Base-by-base conservation (phyloP, 37 sponge, comb jelly and placozoan genomes). In the Agelas oroides region DNA sequence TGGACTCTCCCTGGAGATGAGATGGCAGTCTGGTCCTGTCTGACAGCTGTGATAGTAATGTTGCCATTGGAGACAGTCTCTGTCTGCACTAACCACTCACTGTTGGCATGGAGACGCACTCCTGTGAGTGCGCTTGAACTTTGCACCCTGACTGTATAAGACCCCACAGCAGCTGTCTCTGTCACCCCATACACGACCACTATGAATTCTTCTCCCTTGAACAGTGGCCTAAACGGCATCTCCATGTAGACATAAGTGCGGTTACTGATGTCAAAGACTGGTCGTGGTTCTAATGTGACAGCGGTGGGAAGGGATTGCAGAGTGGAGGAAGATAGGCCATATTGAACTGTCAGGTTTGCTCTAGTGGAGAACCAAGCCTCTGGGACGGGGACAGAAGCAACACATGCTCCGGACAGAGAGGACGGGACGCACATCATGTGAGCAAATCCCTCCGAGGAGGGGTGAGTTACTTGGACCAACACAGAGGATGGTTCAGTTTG, bases 371-470 rank as follows among this genome's bases (percentile, higher is more conserved):
- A 93, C 90, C 90, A 86, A 0, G 40, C 36, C 17, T 16, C 31
- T n/a, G 90, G 94, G 35, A 93, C 35, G 33, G 67, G 2, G 11
- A 86, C 41, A 53, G 84, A 23, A 0, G 68, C 75, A 1, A 82
- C 59, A 68, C 90, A 89, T 1, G 82, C 74, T 0, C 94, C 90
- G 81, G 53, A 65, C 5, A 34, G 21, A 2, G 69, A 5, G 14
- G 27, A 27, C 0, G 82, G 40, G 28, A 58, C 20, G 46, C 87
- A 85, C 33, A 52, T 35, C 13, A 14, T 24, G 2, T 73, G n/a
- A 12, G 14, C 20, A 8, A 32, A 15, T 16, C 27, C 59, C 35
- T 56, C 68, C 6, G 34, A 17, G 15, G 67, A 59, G 15, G 79
- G 63, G 39, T 77, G 81, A 33, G 68, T 68, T 23, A 74, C 70